A percentile compares a stretch with the other conserved stretches of the same genome.
Conservation (phyloP, 2,113 vertebrate species). For the Prionailurus bengalensis region DNA sequence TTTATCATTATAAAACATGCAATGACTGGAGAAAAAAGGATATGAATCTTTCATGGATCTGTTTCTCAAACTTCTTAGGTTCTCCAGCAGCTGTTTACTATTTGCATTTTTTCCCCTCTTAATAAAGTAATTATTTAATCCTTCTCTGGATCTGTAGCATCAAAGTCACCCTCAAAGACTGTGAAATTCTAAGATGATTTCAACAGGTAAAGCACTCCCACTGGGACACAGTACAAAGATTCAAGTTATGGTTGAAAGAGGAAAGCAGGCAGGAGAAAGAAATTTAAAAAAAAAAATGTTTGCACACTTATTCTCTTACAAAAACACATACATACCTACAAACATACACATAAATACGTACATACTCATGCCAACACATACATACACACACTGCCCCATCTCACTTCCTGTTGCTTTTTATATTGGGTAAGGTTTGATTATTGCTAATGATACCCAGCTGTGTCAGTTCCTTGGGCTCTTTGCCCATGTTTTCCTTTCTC, state of each 20-base stretch:
- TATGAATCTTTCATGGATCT: not conserved
- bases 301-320: conserved; percentile 52
- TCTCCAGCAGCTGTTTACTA: conserved; percentile 27
- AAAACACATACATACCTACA: not conserved
- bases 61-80: conserved; percentile 29
- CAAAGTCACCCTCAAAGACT: conserved; percentile 54
- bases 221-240: not conserved
- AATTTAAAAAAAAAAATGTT: not conserved
- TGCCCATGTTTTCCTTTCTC: conserved; percentile 50
- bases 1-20: conserved; percentile 1
- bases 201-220: conserved; percentile 40
- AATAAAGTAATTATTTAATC: conserved; percentile 56
- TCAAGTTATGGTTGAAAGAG: not conserved
- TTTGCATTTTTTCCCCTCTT: not conserved
- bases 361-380: not conserved
- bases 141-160: conserved; percentile 15
- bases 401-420: conserved; percentile 54
- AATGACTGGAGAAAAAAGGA: conserved; percentile 29
- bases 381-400: not conserved
- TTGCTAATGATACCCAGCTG: conserved; percentile 72
- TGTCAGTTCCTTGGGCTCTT: conserved; percentile 51
- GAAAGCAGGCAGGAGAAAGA: not conserved
- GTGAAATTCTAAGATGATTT: conserved; percentile 66
- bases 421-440: conserved; percentile 61
- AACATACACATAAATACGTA: not conserved